Conservation (phyloP, 1,140 invertebrate genomes). For the Cephus cinctus region DNA sequence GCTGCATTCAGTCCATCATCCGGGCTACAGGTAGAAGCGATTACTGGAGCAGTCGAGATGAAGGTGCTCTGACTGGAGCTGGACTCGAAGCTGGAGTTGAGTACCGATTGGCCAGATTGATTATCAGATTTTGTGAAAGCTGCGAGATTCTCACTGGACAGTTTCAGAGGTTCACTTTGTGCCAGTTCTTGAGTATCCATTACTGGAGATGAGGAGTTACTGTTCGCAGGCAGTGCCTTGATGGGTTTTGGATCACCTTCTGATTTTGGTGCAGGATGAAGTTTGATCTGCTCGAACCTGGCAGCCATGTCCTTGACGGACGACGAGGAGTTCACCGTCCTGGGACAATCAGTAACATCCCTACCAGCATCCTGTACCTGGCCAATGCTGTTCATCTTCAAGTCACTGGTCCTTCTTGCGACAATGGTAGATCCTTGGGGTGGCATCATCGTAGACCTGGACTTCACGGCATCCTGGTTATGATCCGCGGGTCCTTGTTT, state of each 20-base stretch:
- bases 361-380: constrained; percentile 28
- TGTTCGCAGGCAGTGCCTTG: constrained; percentile 24
- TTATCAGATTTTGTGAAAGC: constrained; percentile 29
- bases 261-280: constrained; percentile 25
- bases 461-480: constrained; percentile 38
- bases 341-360: constrained; percentile 46
- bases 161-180: constrained; percentile 15
- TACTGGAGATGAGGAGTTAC: constrained; percentile 15
- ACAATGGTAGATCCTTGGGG: constrained; percentile 27
- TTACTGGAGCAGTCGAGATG: constrained; percentile 16
- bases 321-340: constrained; percentile 40
- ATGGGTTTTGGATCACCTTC: constrained; percentile 7
- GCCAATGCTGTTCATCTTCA: constrained; percentile 42
- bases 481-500: constrained; percentile 45
- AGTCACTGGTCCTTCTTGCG: constrained; percentile 44
- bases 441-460: constrained; percentile 20
- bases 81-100: constrained; percentile 38
- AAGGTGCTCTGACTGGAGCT: constrained; percentile 39
- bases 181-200: constrained; percentile 24
- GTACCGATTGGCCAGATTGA: constrained; percentile 16
- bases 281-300: constrained; percentile 72
- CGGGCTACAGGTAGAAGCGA: constrained; percentile 15
- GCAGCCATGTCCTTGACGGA: constrained; percentile 79
- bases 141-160: constrained; percentile 21
- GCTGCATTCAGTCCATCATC: constrained; percentile 46